Conservation (phyloP, 1,140 invertebrate genomes). For the Stegodyphus mimosarum region DNA sequence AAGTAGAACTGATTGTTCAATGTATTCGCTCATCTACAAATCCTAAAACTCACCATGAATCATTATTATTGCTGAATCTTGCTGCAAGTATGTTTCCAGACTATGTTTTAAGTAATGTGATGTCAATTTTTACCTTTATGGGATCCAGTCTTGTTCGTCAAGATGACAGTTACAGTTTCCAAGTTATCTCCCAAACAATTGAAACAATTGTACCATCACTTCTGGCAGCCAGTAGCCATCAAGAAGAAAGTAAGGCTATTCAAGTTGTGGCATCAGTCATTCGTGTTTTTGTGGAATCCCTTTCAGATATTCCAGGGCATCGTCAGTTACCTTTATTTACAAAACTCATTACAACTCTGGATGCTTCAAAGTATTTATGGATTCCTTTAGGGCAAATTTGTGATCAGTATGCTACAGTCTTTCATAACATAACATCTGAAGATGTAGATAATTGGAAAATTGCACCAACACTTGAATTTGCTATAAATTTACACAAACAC, state of each 20-base stretch:
- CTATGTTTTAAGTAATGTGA: conserved; percentile 88
- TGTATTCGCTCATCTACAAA: conserved; percentile 90
- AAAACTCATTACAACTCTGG: conserved; percentile 80
- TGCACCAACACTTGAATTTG: conserved; percentile 43
- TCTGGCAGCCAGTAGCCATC: conserved; percentile 69
- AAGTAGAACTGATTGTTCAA: conserved; percentile 85
- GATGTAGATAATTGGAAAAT: conserved; percentile 17
- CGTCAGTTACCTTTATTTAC: conserved; percentile 82
- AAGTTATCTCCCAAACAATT: conserved; percentile 90
- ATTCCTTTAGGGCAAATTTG: conserved; percentile 68
- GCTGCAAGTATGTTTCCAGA: conserved; percentile 81
- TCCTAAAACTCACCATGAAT: conserved; percentile 93
- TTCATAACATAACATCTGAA: conserved; percentile 22
- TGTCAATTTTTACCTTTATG: conserved; percentile 96
- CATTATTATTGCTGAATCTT: conserved; percentile 82
- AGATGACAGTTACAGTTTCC: conserved; percentile 93
- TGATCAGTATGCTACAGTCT: conserved; percentile 64
- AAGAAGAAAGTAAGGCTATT: conserved; percentile 25
- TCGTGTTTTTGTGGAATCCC: conserved; percentile 88
- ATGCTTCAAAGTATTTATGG: conserved; percentile 79
- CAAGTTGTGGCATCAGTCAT: conserved; percentile 75
- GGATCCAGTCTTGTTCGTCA: conserved; percentile 89
- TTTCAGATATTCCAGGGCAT: conserved; percentile 90
- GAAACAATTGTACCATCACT: conserved; percentile 90
- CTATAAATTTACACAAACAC: conserved; percentile 72